Evolutionary conservation across 2,113 vertebrate genomes (phyloP).

Genomic region (Pluvialis apricaria): DNA sequence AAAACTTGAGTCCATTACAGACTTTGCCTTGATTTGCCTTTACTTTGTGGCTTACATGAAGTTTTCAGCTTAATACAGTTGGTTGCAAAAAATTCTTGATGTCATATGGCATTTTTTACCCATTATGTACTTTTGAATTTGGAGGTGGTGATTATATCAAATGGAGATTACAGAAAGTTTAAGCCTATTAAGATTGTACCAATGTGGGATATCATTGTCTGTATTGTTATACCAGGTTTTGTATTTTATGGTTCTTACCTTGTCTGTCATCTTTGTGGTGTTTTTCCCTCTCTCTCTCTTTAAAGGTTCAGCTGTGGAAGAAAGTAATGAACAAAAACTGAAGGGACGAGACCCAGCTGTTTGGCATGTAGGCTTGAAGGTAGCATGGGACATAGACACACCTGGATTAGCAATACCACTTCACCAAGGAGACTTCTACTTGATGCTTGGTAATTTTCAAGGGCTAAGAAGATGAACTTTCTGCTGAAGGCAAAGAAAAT

Average conservation of each 20-base stretch:
- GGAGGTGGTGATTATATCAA: background rate
- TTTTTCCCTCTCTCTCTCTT: background rate
- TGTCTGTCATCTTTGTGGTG: background rate
- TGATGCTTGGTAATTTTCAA: constrained; percentile 80
- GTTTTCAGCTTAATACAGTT: background rate
- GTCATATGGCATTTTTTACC: background rate
- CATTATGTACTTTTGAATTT: background rate
- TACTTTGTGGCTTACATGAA: background rate
- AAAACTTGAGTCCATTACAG: background rate
- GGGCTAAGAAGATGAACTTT: background rate
- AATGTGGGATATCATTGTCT: background rate
- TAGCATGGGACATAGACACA: constrained; percentile 96
- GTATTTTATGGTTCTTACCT: background rate
- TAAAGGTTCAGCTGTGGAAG: constrained; percentile 32
- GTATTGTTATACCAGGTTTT: background rate
- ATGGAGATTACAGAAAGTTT: background rate
- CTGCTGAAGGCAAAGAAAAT: background rate
- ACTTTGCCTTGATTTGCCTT: background rate
- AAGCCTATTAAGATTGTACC: background rate
- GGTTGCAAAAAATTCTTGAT: background rate
- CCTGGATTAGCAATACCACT: constrained; percentile 93
- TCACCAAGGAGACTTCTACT: constrained; percentile 91
- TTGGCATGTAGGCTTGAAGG: constrained; percentile 93
- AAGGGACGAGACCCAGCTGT: constrained; percentile 78
- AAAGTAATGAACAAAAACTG: constrained; percentile 60